Evolutionary conservation across 2,888 invertebrate genomes (phyloP).

Genomic region (Platycheirus rosarum): DNA sequence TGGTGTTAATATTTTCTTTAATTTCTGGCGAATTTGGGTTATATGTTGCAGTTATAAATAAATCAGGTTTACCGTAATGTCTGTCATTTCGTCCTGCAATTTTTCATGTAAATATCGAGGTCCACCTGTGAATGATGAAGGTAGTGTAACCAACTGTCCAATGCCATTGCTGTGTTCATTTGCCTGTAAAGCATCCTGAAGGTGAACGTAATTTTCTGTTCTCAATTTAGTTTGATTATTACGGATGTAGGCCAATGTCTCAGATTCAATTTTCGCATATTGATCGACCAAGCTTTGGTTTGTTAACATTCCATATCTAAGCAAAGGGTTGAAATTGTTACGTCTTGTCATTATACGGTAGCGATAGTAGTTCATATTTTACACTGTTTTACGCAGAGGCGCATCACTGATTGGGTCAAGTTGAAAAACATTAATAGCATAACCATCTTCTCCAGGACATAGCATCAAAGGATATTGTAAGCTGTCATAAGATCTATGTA

Average conservation of each 20-base stretch:
- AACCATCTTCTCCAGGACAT: no score
- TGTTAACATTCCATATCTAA: background rate
- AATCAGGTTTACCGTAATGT: conserved; percentile 60
- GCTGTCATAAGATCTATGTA: no score
- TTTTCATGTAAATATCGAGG: conserved; percentile 74
- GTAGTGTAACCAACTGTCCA: conserved; percentile 62
- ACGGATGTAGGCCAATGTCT: conserved; percentile 77
- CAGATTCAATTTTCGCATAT: conserved; percentile 79
- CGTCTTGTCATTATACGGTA: no score
- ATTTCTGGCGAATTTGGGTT: background rate
- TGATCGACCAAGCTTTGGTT: conserved; percentile 76
- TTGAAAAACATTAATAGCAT: no score
- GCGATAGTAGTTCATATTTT: no score
- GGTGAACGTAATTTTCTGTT: conserved; percentile 77
- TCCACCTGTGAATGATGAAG: conserved; percentile 65
- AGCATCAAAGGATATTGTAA: no score
- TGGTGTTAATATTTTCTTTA: no score
- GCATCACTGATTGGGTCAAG: no score
- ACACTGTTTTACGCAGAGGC: no score
- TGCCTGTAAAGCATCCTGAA: conserved; percentile 77
- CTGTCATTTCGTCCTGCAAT: conserved; percentile 70
- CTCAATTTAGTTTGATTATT: conserved; percentile 77
- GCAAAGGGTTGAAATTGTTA: no score
- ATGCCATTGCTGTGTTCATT: conserved; percentile 75
- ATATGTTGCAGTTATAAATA: conserved; percentile 55